Conservation (phyloP, 2,888 invertebrate genomes). For the Tipula lateralis region DNA sequence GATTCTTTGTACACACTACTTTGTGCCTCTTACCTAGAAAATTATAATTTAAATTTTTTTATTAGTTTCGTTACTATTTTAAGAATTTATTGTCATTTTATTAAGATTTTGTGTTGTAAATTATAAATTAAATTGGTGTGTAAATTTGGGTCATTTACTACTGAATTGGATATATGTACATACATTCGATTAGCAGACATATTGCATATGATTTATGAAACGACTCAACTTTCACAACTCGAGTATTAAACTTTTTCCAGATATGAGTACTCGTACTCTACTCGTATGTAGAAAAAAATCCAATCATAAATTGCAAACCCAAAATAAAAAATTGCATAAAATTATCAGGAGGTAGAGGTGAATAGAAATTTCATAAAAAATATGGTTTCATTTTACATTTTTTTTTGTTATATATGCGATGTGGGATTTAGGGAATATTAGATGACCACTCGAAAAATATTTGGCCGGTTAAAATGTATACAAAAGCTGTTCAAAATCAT, state of each 20-base stretch:
- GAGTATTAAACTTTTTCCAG: not conserved
- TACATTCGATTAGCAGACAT: too few species aligned
- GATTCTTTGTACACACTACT: not conserved
- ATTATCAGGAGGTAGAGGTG: not conserved
- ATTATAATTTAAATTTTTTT: not conserved
- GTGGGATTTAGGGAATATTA: conserved; percentile 11
- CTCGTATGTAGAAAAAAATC: not conserved
- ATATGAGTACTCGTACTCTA: too few species aligned
- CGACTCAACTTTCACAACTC: not conserved
- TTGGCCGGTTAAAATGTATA: not conserved
- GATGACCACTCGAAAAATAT: conserved; percentile 8
- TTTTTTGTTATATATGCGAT: not conserved
- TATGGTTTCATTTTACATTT: not conserved
- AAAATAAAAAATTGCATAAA: conserved; percentile 5
- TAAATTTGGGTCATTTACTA: not conserved
- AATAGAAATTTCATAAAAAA: not conserved
- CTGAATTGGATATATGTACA: too few species aligned
- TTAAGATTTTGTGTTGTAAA: not conserved
- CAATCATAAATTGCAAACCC: not conserved
- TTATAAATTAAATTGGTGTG: not conserved
- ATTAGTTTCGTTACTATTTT: not conserved
- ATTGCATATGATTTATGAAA: not conserved
- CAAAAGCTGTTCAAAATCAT: conserved; percentile 12
- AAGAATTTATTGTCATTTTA: not conserved
- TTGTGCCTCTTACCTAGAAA: not conserved